Evolutionary conservation across 2,888 invertebrate genomes (phyloP).

Genomic region (Cryptocheilus praepositus): DNA sequence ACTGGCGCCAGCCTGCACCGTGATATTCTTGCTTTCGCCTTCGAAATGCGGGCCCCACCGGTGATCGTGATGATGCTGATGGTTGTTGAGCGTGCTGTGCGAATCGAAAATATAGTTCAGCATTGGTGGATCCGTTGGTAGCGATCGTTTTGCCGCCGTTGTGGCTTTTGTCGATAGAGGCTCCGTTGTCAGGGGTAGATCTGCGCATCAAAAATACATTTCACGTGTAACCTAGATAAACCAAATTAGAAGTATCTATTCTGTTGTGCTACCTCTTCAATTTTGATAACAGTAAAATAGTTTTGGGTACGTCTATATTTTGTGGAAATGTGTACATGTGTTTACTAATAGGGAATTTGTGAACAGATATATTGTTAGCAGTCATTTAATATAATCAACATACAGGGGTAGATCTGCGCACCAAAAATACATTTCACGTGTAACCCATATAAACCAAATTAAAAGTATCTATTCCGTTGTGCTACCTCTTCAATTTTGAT

Average conservation of each 20-base stretch:
- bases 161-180: constrained; percentile 55
- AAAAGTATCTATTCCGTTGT: no score
- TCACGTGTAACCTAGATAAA: background rate
- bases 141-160: constrained; percentile 62
- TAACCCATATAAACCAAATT: background rate
- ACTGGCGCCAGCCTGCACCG: constrained; percentile 84
- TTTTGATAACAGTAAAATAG: no score
- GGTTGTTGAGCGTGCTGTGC: constrained; percentile 82
- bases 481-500: no score
- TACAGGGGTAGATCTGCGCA: constrained; percentile 57
- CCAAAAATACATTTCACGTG: no score
- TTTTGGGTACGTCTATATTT: no score
- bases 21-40: constrained; percentile 82
- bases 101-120: constrained; percentile 85
- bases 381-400: constrained; percentile 56
- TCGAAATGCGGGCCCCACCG: constrained; percentile 86
- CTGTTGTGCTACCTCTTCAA: no score
- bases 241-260: constrained; percentile 7
- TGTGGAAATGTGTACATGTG: no score
- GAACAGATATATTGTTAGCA: constrained; percentile 75
- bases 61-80: constrained; percentile 80
- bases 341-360: no score
- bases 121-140: constrained; percentile 81
- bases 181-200: constrained; percentile 51
- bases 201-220: constrained; percentile 42